Evolutionary conservation across 1,140 invertebrate species (phyloP).

Genomic region (Papilio helenus): DNA sequence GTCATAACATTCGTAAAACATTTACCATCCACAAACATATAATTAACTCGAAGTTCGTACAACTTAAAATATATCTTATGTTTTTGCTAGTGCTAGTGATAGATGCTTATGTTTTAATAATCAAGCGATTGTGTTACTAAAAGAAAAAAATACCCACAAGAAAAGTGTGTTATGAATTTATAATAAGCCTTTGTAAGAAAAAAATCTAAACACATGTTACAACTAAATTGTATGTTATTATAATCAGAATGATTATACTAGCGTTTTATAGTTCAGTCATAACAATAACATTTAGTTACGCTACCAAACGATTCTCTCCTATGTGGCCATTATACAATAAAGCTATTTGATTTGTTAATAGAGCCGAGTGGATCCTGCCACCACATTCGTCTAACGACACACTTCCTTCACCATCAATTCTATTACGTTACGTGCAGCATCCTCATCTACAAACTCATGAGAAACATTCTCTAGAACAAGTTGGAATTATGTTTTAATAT

Average conservation of each 20-base stretch:
- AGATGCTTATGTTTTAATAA: background rate
- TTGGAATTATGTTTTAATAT: background rate
- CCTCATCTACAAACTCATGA: constrained; percentile 22
- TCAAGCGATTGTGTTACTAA: background rate
- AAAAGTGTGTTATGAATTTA: constrained; percentile 35
- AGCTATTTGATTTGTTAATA: constrained; percentile 80
- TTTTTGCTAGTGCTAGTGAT: background rate
- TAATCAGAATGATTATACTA: background rate
- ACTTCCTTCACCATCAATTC: constrained; percentile 63
- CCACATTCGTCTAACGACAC: constrained; percentile 63
- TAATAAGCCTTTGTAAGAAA: constrained; percentile 24
- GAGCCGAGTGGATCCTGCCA: constrained; percentile 71
- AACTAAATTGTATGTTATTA: background rate
- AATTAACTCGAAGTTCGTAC: background rate
- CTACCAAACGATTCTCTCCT: constrained; percentile 49
- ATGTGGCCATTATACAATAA: constrained; percentile 78
- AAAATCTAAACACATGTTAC: background rate
- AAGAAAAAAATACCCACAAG: background rate
- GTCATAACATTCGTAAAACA: background rate
- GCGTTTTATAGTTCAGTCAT: constrained; percentile 7
- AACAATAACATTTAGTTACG: constrained; percentile 16
- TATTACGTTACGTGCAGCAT: constrained; percentile 40
- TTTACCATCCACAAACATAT: background rate
- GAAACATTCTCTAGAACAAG: background rate
- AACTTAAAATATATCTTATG: background rate